phyloP scores from a whole-genome alignment of 2,888 invertebrate species.

The Meiosimyza decipiens region DNA sequence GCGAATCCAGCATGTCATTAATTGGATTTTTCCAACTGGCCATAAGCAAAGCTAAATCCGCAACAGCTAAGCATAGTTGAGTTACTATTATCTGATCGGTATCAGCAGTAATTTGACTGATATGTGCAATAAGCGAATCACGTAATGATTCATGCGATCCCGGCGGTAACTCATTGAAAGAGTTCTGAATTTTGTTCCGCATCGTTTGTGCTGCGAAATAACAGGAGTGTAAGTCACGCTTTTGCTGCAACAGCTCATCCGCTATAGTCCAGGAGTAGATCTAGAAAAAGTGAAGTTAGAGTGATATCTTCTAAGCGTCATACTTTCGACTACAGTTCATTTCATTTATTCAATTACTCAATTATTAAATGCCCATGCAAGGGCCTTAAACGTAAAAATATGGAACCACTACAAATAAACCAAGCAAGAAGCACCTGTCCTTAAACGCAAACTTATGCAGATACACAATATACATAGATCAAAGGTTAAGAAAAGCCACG shows the following conservation, averaged over 20 bases:
- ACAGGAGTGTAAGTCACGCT: conserved; percentile 89
- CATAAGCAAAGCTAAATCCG: conserved; percentile 95
- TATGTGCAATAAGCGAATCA: conserved; percentile 90
- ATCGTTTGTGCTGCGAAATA: conserved; percentile 99
- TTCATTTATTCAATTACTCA: too few species aligned
- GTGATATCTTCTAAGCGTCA: conserved; percentile 45
- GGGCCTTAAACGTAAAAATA: too few species aligned
- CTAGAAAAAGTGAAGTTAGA: conserved; percentile 69
- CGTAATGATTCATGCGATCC: conserved; percentile 87
- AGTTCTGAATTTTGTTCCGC: conserved; percentile 92
- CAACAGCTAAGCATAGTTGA: conserved; percentile 91
- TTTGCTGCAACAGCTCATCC: conserved; percentile 90
- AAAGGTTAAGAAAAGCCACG: too few species aligned
- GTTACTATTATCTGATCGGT: conserved; percentile 89
- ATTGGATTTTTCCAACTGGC: conserved; percentile 91
- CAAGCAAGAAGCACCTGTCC: too few species aligned
- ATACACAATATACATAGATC: too few species aligned
- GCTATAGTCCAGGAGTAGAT: conserved; percentile 97
- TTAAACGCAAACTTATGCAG: too few species aligned
- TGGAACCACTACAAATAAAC: too few species aligned
- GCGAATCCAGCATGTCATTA: conserved; percentile 80
- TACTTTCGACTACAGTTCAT: too few species aligned
- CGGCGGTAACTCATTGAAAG: conserved; percentile 89
- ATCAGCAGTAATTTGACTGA: conserved; percentile 81
- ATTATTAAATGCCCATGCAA: too few species aligned